These are phyloP conservation scores for Cisticola juncidis DNA, from an alignment of 2,113 vertebrate species.

Conservation along the genomic window DNA sequence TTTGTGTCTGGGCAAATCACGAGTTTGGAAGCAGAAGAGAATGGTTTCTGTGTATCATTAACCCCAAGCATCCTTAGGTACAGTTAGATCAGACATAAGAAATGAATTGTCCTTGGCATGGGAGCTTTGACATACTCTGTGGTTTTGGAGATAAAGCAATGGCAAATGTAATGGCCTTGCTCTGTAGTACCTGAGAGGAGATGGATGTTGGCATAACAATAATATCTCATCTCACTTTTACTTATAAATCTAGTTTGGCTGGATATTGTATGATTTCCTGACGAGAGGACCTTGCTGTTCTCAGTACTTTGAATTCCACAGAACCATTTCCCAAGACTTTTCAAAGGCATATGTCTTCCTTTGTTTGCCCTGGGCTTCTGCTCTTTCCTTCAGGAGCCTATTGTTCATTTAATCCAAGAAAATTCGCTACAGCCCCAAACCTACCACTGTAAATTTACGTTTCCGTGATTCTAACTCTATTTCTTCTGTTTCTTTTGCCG, in stretches of 20 bases:
- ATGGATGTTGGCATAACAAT: neutral
- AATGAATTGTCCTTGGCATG: neutral
- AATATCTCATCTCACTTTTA: neutral
- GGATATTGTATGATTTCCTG: neutral
- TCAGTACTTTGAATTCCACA: neutral
- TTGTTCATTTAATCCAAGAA: neutral
- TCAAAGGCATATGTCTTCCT: neutral
- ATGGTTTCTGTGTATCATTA: neutral
- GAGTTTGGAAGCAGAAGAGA: neutral
- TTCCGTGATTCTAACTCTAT: neutral
- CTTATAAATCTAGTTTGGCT: neutral
- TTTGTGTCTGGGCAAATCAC: neutral
- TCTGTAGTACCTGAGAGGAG: neutral
- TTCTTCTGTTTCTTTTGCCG: neutral
- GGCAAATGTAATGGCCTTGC: neutral
- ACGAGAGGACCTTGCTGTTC: neutral
- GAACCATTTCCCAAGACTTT: neutral
- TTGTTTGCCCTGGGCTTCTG: neutral
- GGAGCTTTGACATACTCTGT: neutral
- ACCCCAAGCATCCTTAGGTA: neutral
- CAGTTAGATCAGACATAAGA: neutral
- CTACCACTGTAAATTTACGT: accelerated
- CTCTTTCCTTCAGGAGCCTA: neutral
- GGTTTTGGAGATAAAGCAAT: neutral
- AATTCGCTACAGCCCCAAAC: neutral